Evolutionary conservation across 2,797 vertebrate genomes (phyloP).

Genomic region (Sebastes matsubarae): DNA sequence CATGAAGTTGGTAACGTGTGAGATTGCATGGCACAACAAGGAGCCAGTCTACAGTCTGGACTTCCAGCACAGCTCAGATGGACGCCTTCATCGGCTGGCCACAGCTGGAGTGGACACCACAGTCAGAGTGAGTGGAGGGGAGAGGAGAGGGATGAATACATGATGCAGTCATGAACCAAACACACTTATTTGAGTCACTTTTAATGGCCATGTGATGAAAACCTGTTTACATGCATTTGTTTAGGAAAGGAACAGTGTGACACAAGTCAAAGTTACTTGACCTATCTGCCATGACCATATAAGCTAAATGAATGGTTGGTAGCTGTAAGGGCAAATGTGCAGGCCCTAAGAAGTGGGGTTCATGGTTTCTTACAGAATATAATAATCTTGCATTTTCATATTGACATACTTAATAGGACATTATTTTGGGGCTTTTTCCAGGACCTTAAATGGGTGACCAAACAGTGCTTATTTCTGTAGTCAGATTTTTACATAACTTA

Average conservation of each 20-base stretch:
- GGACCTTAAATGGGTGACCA: not conserved
- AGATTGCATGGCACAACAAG: constrained; percentile 98
- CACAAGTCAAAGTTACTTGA: not conserved
- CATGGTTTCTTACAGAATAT: not conserved
- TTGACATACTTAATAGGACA: not conserved
- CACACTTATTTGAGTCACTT: not conserved
- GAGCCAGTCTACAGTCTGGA: constrained; percentile 97
- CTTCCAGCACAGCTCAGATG: constrained; percentile 88
- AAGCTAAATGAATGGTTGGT: not conserved
- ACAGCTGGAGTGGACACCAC: constrained; percentile 95
- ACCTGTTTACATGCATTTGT: not conserved
- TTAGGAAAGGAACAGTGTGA: not conserved
- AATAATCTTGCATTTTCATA: not conserved
- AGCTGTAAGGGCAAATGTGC: not conserved
- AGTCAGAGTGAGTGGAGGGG: constrained; percentile 84
- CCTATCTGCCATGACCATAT: not conserved
- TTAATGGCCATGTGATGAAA: no score
- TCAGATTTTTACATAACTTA: not conserved
- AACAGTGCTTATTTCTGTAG: not conserved
- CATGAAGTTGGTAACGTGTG: constrained; percentile 98
- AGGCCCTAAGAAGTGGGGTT: not conserved
- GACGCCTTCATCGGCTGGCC: constrained; percentile 88
- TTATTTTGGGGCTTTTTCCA: not conserved
- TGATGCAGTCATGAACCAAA: not conserved
- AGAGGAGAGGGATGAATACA: not conserved